Percentiles rank a stretch among this genome's conserved stretches.
Evolutionary conservation across 2,888 invertebrate genomes (phyloP).

Genomic region (Biston betularia): DNA sequence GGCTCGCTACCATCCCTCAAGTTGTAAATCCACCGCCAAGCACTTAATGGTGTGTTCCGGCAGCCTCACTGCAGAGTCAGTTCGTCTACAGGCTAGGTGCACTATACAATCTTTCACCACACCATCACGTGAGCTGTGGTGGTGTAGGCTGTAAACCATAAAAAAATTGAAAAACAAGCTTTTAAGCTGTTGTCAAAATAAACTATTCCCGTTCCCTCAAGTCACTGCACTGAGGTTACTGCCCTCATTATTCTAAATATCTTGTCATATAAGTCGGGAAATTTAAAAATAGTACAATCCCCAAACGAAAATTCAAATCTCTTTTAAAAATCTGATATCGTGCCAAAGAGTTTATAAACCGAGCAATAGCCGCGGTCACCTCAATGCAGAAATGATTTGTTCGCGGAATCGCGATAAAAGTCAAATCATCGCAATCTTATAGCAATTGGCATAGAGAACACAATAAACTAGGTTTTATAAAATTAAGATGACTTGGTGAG

Average conservation of each 20-base stretch:
- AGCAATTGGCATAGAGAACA: constrained; percentile 48
- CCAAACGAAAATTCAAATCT: constrained; percentile 48
- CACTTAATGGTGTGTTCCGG: too few relatives aligned
- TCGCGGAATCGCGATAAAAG: constrained; percentile 42
- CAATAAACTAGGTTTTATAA: constrained; percentile 43
- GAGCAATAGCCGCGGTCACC: constrained; percentile 15
- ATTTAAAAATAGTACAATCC: constrained; percentile 55
- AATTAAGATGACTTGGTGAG: constrained; percentile 44
- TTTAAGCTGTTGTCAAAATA: constrained; percentile 32
- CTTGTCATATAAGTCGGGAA: constrained; percentile 56
- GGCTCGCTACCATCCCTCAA: too few relatives aligned
- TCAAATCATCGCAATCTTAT: constrained; percentile 54
- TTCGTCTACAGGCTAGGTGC: too few relatives aligned
- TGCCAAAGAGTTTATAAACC: constrained; percentile 50
- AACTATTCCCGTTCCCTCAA: constrained; percentile 28
- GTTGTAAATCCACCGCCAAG: too few relatives aligned
- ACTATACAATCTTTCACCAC: too few relatives aligned
- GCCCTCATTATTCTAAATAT: constrained; percentile 65
- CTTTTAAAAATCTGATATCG: constrained; percentile 35
- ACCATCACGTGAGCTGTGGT: too few relatives aligned
- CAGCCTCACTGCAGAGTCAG: too few relatives aligned
- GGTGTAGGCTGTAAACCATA: too few relatives aligned
- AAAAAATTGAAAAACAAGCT: not conserved
- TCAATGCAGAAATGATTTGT: constrained; percentile 35
- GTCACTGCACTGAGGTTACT: constrained; percentile 55